Evolutionary conservation across 1,140 invertebrate species (phyloP).

Genomic region (Elysia chlorotica): DNA sequence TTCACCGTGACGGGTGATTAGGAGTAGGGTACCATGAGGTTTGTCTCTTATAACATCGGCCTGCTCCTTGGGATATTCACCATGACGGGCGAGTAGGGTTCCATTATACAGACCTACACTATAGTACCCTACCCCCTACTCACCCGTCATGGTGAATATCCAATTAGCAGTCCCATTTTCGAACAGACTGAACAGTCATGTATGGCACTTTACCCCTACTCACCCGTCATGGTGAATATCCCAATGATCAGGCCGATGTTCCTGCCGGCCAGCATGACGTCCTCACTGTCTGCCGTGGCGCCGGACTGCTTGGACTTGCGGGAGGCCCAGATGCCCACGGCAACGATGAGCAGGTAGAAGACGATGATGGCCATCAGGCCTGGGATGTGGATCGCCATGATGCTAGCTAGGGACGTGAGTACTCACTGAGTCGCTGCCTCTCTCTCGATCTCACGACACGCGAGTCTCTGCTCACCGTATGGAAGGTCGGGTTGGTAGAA

Average conservation of each 20-base stretch:
- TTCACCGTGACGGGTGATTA: slow-evolving; percentile 67
- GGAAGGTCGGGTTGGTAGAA: neutral
- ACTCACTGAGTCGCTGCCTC: neutral
- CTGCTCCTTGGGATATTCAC: slow-evolving; percentile 96
- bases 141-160: slow-evolving; percentile 99
- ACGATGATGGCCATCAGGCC: slow-evolving; percentile 90
- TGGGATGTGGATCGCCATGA: slow-evolving; percentile 75
- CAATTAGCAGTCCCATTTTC: slow-evolving; percentile 93
- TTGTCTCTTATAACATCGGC: slow-evolving; percentile 95
- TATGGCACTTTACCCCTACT: too few relatives aligned
- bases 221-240: slow-evolving; percentile 97
- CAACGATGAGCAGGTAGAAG: slow-evolving; percentile 91
- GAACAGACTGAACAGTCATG: slow-evolving; percentile 78
- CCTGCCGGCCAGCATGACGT: slow-evolving; percentile 95
- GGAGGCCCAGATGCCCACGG: slow-evolving; percentile 93
- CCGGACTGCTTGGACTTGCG: slow-evolving; percentile 71
- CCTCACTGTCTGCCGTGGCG: slow-evolving; percentile 71
- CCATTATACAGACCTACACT: slow-evolving; percentile 91
- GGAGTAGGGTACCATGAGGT: slow-evolving; percentile 96
- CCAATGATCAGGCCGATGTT: slow-evolving; percentile 95
- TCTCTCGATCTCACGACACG: too few relatives aligned
- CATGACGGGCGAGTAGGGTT: slow-evolving; percentile 86
- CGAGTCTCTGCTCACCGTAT: neutral
- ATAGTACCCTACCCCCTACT: too few relatives aligned
- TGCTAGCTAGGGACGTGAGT: neutral